Evolutionary conservation across 2,797 vertebrate genomes (phyloP).

Genomic region (Diceros bicornis): DNA sequence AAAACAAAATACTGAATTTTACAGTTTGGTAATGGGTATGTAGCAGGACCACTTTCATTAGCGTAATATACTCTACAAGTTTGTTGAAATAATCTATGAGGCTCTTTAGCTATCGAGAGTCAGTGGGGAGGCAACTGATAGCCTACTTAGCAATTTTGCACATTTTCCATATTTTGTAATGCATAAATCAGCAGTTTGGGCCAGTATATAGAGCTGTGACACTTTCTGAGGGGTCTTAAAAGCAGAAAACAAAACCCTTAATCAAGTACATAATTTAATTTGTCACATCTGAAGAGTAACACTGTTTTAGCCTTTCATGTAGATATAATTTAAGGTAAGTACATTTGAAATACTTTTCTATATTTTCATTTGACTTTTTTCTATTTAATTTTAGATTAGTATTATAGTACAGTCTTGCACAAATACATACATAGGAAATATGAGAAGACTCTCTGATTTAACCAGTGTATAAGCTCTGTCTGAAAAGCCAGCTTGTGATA

Average conservation of each 20-base stretch:
- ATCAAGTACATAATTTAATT: constrained; percentile 19
- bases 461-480: not conserved
- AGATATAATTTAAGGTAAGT: constrained; percentile 19
- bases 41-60: constrained; percentile 28
- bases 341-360: constrained; percentile 44
- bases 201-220: not conserved
- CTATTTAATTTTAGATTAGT: constrained; percentile 32
- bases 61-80: not conserved
- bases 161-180: constrained; percentile 24
- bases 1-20: constrained; percentile 52
- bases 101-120: not conserved
- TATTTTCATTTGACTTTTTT: constrained; percentile 55
- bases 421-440: not conserved
- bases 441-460: not conserved
- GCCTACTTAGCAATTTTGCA: constrained; percentile 6
- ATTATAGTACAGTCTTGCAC: not conserved
- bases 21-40: constrained; percentile 10
- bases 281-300: constrained; percentile 14
- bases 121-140: constrained; percentile 14
- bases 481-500: not conserved
- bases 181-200: constrained; percentile 35
- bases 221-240: constrained; percentile 60
- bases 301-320: constrained; percentile 19
- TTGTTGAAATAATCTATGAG: constrained; percentile 54
- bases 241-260: constrained; percentile 36